phyloP scores from a whole-genome alignment of 2,113 vertebrate genomes.

The Rhynchomys soricoides region DNA sequence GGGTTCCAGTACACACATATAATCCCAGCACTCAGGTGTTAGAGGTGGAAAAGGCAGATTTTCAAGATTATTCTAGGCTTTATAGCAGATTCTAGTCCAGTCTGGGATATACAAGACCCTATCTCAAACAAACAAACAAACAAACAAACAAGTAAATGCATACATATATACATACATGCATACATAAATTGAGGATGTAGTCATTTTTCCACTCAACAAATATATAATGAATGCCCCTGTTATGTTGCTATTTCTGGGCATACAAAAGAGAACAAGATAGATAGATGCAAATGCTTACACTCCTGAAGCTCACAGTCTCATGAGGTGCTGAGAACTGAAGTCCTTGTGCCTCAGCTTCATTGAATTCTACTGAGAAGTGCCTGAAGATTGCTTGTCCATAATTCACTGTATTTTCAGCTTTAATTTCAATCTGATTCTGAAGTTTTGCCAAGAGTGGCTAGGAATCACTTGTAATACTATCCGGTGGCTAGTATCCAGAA shows the following conservation, averaged over 20 bases:
- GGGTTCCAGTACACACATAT: too few species aligned
- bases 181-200: not conserved
- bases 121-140: not conserved
- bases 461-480: conserved; percentile 38
- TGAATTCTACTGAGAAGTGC: conserved; percentile 34
- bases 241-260: not conserved
- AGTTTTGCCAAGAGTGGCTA: conserved; percentile 47
- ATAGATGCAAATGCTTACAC: not conserved
- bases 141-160: not conserved
- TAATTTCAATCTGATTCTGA: conserved; percentile 53
- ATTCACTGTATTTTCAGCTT: conserved; percentile 46
- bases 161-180: too few species aligned
- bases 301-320: not conserved
- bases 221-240: not conserved
- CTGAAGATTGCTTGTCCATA: not conserved
- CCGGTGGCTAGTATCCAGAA: conserved; percentile 30
- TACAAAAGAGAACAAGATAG: conserved; percentile 1
- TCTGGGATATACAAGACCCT: not conserved
- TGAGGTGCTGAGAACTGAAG: not conserved
- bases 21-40: not conserved
- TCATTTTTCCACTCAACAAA: conserved; percentile 29
- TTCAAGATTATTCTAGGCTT: not conserved
- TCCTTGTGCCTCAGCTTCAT: not conserved
- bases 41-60: not conserved
- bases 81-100: not conserved